Conservation (phyloP, 2,888 invertebrate genomes). For the Parochlus steinenii region DNA sequence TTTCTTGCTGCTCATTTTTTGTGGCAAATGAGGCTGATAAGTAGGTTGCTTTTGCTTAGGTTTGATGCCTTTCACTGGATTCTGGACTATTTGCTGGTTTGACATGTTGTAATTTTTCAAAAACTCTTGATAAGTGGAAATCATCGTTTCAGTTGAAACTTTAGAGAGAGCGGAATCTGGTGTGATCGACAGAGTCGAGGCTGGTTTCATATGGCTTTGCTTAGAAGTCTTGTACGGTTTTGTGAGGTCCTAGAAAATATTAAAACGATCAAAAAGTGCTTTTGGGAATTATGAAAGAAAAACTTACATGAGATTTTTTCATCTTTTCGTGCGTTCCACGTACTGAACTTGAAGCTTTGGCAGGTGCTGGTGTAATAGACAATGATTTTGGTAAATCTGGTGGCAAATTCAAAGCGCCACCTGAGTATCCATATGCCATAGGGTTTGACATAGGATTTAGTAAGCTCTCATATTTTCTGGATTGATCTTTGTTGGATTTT, state of each 20-base stretch:
- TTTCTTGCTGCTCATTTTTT: too few species aligned
- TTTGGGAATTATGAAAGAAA: slow-evolving; percentile 12
- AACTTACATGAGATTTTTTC: too few species aligned
- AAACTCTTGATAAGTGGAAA: slow-evolving; percentile 6
- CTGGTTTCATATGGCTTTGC: slow-evolving; percentile 8
- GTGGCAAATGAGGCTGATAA: too few species aligned
- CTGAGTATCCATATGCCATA: neutral
- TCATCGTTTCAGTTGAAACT: slow-evolving; percentile 10
- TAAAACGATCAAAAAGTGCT: slow-evolving; percentile 5
- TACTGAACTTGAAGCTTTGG: slow-evolving; percentile 5
- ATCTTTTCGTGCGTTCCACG: slow-evolving; percentile 1
- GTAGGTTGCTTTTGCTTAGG: too few species aligned
- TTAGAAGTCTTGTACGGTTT: slow-evolving; percentile 1
- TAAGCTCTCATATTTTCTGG: slow-evolving; percentile 2
- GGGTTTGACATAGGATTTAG: slow-evolving; percentile 3
- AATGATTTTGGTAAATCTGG: slow-evolving; percentile 20
- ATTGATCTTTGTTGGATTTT: neutral
- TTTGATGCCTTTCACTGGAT: too few species aligned
- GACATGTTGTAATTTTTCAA: slow-evolving; percentile 2
- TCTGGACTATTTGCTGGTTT: neutral
- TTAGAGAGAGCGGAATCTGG: slow-evolving; percentile 11
- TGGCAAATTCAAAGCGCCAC: slow-evolving; percentile 8
- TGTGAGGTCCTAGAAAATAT: slow-evolving; percentile 12
- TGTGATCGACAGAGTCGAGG: slow-evolving; percentile 12
- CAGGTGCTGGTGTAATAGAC: slow-evolving; percentile 19